A percentile compares a stretch with the other conserved stretches of the same genome.
Evolutionary conservation across 2,797 vertebrate species (phyloP).

Genomic region (Lepus oiostolus): DNA sequence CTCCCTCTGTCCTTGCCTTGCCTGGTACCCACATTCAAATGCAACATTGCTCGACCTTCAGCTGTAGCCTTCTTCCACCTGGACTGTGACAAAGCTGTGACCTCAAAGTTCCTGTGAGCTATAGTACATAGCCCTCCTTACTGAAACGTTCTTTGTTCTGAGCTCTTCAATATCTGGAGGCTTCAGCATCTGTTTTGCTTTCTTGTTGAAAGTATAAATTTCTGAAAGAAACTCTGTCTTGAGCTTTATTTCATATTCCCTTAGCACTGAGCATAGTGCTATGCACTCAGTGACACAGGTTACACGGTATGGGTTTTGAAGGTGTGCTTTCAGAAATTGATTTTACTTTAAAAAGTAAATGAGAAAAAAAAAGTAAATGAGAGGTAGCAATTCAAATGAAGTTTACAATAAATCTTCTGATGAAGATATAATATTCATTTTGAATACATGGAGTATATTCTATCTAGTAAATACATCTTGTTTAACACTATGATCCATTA

Average conservation of each 20-base stretch:
- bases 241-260: neutral
- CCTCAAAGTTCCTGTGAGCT: neutral
- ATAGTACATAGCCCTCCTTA: neutral
- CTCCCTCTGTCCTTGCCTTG: neutral
- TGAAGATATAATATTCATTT: slow-evolving; percentile 54
- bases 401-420: neutral
- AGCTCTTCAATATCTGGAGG: neutral
- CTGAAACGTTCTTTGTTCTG: neutral
- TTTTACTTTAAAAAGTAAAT: neutral
- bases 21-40: neutral
- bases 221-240: neutral
- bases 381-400: slow-evolving; percentile 17
- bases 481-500: neutral
- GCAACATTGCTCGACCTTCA: neutral
- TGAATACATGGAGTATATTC: neutral
- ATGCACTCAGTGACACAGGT: neutral
- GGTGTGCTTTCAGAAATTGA: slow-evolving; percentile 24
- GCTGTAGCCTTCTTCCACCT: neutral
- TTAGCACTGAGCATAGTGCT: neutral
- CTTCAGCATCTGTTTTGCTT: neutral
- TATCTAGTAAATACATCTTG: neutral
- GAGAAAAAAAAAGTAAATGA: neutral
- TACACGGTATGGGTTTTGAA: neutral
- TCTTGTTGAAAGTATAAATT: neutral
- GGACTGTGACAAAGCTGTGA: neutral